Conservation (phyloP, 2,113 vertebrate species). For the Phaethon lepturus region DNA sequence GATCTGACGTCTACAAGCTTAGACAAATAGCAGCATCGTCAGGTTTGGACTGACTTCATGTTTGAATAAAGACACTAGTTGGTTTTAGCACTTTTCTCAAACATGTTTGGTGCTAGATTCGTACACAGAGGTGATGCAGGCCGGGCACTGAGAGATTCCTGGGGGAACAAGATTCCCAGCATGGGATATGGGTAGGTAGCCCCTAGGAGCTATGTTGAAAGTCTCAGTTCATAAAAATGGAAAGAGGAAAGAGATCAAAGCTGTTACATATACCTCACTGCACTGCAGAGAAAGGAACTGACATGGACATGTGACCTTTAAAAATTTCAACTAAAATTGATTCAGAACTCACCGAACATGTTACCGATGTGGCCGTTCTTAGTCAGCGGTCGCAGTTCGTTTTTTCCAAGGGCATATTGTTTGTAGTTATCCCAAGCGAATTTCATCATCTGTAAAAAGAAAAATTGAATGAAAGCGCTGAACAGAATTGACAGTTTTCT, state of each 20-base stretch:
- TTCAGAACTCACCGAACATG: constrained; percentile 93
- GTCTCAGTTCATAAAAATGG: background rate
- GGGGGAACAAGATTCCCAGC: background rate
- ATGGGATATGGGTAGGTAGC: accelerated
- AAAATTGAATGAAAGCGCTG: background rate
- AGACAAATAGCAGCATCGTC: background rate
- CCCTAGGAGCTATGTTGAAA: background rate
- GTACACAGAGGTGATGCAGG: background rate
- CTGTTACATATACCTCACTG: background rate
- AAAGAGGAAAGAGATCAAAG: background rate
- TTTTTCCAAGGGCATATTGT: constrained; percentile 91
- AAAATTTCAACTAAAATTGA: accelerated
- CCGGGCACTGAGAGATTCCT: background rate
- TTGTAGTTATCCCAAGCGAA: constrained; percentile 98
- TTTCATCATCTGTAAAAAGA: constrained; percentile 92
- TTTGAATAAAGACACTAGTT: constrained; percentile 4
- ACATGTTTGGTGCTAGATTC: background rate
- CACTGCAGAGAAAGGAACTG: background rate
- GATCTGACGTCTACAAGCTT: background rate
- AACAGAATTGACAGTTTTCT: background rate
- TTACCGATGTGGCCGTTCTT: constrained; percentile 91
- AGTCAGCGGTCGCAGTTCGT: constrained; percentile 92
- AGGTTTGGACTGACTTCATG: background rate
- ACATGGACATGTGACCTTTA: accelerated
- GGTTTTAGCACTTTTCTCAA: background rate